These are phyloP conservation scores for Sceliomorpha sp. DNA, from an alignment of 2,888 invertebrate genomes.

Conservation along the genomic window DNA sequence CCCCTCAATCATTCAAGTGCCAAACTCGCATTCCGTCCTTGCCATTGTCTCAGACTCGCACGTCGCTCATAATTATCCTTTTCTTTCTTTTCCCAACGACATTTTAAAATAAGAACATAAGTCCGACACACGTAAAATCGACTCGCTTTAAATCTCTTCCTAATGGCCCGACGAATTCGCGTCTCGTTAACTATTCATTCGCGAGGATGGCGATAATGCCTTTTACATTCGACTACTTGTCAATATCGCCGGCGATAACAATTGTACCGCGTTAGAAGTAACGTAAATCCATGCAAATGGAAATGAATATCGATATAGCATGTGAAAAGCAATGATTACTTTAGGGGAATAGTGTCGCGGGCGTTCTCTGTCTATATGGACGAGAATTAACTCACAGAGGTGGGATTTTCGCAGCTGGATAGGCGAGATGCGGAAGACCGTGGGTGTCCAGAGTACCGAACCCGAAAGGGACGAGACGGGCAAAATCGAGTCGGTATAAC, in stretches of 20 bases:
- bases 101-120: no score
- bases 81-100: conserved; percentile 15
- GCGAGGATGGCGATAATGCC: no score
- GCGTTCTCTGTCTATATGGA: conserved; percentile 62
- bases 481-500: conserved; percentile 65
- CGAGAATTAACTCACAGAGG: conserved; percentile 72
- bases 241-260: neutral
- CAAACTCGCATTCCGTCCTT: conserved; percentile 6
- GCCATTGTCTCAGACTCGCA: conserved; percentile 19
- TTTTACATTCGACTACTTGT: no score
- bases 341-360: conserved; percentile 61
- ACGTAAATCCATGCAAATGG: conserved; percentile 7
- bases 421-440: conserved; percentile 72
- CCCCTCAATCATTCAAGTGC: neutral
- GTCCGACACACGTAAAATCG: no score
- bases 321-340: conserved; percentile 71
- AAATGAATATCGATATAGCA: conserved; percentile 29
- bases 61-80: conserved; percentile 33
- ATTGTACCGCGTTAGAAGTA: neutral
- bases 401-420: conserved; percentile 76
- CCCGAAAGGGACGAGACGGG: conserved; percentile 54
- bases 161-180: no score
- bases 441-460: conserved; percentile 59
- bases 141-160: no score
- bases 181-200: no score